phyloP scores from a whole-genome alignment of 2,113 vertebrate species.

The Chionodraco myersi region DNA sequence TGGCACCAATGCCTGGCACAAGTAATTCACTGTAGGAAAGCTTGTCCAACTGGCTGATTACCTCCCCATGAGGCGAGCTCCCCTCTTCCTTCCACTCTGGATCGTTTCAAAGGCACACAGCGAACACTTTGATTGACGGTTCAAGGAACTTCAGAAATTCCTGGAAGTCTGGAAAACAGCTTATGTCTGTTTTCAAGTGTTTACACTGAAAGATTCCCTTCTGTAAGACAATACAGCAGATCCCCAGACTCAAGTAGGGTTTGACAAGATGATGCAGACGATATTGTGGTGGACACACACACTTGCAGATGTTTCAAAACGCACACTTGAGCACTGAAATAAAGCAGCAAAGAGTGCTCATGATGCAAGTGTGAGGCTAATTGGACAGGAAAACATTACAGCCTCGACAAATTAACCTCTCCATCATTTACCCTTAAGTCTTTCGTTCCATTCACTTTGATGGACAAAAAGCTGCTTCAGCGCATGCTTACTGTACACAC shows the following conservation, averaged over 20 bases:
- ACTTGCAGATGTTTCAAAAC: neutral
- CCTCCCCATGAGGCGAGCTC: conserved; percentile 35
- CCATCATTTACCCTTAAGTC: conserved; percentile 8
- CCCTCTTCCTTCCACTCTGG: conserved; percentile 34
- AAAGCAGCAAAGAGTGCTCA: neutral
- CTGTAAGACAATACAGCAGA: conserved; percentile 6
- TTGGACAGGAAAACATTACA: conserved; percentile 39
- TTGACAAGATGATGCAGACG: neutral
- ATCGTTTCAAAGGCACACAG: conserved; percentile 32
- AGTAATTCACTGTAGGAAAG: conserved; percentile 25
- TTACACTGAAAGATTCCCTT: neutral
- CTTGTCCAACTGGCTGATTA: conserved; percentile 41
- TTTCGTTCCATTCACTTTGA: conserved; percentile 44
- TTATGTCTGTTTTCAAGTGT: conserved; percentile 16
- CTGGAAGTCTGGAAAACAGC: conserved; percentile 55
- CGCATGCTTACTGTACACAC: conserved; percentile 29
- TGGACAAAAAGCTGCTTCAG: conserved; percentile 29
- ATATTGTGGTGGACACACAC: neutral
- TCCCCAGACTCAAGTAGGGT: neutral
- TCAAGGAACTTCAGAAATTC: conserved; percentile 55
- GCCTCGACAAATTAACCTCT: conserved; percentile 42
- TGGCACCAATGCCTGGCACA: conserved; percentile 27
- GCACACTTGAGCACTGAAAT: neutral
- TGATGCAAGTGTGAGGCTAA: conserved; percentile 39
- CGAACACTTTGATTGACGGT: conserved; percentile 45